Evolutionary conservation across 2,888 invertebrate genomes (phyloP), one percentile per base, ranked within the genome.

Genomic region (Sarcophaga caerulescens): DNA sequence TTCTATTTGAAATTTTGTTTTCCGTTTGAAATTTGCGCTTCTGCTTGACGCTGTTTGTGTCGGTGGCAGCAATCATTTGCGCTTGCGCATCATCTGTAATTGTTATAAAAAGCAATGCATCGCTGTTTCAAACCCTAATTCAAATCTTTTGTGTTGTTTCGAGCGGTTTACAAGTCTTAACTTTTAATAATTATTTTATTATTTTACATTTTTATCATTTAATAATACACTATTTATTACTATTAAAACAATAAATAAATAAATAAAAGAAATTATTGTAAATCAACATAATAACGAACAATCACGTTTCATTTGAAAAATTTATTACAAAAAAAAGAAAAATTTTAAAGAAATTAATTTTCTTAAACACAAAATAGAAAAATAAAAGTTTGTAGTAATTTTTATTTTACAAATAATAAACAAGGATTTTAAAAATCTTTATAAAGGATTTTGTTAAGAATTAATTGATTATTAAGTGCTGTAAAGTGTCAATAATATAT

Each of bases 41-140:
- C 70, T 82, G 79, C 65, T 74, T 78, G 60, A 70, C 17, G 52
- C 68, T 77, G 76, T 76, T 69, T 66, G 71, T 66, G 17, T 68
- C 59, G 59, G 87, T 83, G n/a, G 81, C 85, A 69, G 81, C 81
- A 52, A 82, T 85, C 85, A 81, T 84, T 69, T 52, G 17, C 52
- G 52, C 52, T 52, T 52, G 52, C 79, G 81, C 85, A 81, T 78
- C 88, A 87, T 84, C 82, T 85, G 85, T 85, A 86, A 86, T 86
- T 85, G 87, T 89, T 89, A 89, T 89, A 89, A 89, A 89, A 89
- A 89, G 89, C 89, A 88, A 88, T 88, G 89, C 89, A 88, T 86
- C 86, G 86, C 88, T 88, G 85, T 89, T 85, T 89, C 88, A 88
- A 89, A 88, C 89, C 89, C 89, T 89, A 89, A 89, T 89, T 89